phyloP scores from a whole-genome alignment of 1,140 invertebrate species.

The Phthorimaea operculella region DNA sequence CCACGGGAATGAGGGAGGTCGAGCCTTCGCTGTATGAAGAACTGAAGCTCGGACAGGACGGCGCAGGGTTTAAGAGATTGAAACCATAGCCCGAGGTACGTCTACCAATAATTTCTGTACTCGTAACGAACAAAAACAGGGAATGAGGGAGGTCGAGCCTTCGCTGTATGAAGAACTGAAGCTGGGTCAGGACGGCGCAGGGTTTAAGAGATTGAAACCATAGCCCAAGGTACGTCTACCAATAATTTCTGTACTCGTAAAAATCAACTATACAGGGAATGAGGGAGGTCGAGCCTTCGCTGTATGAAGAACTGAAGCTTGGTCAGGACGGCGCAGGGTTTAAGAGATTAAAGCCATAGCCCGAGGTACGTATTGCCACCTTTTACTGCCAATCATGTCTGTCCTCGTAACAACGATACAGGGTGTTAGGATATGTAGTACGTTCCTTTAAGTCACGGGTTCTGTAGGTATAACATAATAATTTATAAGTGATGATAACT shows the following conservation, averaged over 20 bases:
- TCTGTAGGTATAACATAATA: too few relatives aligned
- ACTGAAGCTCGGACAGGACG: conserved; percentile 81
- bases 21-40: conserved; percentile 82
- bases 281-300: conserved; percentile 71
- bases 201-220: conserved; percentile 80
- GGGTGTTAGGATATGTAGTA: too few relatives aligned
- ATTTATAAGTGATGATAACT: too few relatives aligned
- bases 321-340: conserved; percentile 82
- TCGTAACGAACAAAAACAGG: too few relatives aligned
- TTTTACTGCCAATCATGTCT: too few relatives aligned
- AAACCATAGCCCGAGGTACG: conserved; percentile 67
- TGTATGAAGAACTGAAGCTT: conserved; percentile 62
- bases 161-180: conserved; percentile 41
- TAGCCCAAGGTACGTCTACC: conserved; percentile 53
- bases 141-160: conserved; percentile 71
- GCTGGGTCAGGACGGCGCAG: conserved; percentile 80
- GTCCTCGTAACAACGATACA: too few relatives aligned
- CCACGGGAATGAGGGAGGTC: conserved; percentile 66
- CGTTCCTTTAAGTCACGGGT: too few relatives aligned
- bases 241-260: too few relatives aligned
- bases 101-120: too few relatives aligned
- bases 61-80: conserved; percentile 81
- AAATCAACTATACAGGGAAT: too few relatives aligned
- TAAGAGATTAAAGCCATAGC: conserved; percentile 77
- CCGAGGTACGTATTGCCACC: conserved; percentile 22